Percentiles rank a stretch among this genome's conserved stretches.
Conservation (phyloP, 37 sponge, comb jelly and placozoan genomes). For the Oopsacas minuta region DNA sequence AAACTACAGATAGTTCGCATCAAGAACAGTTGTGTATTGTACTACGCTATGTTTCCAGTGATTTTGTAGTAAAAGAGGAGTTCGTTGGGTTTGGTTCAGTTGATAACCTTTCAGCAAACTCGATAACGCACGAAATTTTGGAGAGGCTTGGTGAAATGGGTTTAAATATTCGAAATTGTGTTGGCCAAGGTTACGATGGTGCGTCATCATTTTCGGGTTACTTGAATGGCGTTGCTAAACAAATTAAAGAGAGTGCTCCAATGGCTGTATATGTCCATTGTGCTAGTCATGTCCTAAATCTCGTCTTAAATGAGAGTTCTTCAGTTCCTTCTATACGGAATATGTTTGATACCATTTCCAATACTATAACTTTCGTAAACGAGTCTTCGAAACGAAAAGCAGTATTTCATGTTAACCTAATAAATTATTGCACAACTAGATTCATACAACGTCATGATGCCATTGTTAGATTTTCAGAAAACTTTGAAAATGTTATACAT, state of each 20-base stretch:
- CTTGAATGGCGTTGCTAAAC: slow-evolving; percentile 14
- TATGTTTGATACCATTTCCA: not conserved
- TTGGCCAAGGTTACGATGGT: slow-evolving; percentile 22
- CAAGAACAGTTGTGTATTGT: slow-evolving; percentile 7
- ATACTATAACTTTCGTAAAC: not conserved
- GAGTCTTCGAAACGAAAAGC: not conserved
- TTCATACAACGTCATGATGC: slow-evolving; percentile 21
- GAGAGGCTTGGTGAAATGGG: not conserved
- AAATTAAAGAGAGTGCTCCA: not conserved
- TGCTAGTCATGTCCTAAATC: not conserved
- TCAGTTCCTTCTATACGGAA: not conserved
- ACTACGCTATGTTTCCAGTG: slow-evolving; percentile 5
- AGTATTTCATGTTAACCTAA: not conserved
- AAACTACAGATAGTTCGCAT: slow-evolving; percentile 8
- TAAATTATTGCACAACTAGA: not conserved
- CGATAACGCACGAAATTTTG: slow-evolving; percentile 6
- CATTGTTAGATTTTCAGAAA: not conserved
- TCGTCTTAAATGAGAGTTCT: not conserved
- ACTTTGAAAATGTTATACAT: not conserved
- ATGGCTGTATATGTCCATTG: slow-evolving; percentile 20
- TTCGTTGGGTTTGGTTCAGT: slow-evolving; percentile 15
- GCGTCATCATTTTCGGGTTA: slow-evolving; percentile 15
- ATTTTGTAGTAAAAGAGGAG: not conserved
- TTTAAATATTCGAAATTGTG: not conserved
- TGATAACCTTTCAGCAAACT: not conserved